A percentile compares a stretch with the other conserved stretches of the same genome.
Evolutionary conservation across 2,113 vertebrate species (phyloP).

Genomic region (Anser cygnoides): DNA sequence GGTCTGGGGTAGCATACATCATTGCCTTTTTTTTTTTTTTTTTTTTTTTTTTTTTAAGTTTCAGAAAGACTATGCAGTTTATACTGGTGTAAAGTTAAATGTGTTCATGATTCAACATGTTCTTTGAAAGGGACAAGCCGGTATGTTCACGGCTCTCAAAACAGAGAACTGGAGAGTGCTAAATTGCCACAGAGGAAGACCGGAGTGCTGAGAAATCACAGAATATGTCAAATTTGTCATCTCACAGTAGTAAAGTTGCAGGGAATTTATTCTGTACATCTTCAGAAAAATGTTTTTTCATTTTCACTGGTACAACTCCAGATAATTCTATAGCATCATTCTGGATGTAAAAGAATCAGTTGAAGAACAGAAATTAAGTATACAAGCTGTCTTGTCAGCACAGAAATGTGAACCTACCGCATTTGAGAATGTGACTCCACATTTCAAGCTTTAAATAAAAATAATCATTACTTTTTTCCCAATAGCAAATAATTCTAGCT

Average conservation of each 20-base stretch:
- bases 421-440: neutral
- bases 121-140: neutral
- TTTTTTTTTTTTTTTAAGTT: neutral
- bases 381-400: neutral
- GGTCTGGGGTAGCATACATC: neutral
- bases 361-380: neutral
- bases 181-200: neutral
- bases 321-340: neutral
- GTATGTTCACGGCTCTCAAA: neutral
- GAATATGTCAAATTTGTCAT: neutral
- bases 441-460: neutral
- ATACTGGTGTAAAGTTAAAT: neutral
- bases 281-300: neutral
- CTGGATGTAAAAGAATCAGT: neutral
- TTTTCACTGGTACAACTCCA: neutral
- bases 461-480: neutral
- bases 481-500: neutral
- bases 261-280: neutral
- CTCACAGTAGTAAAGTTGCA: neutral
- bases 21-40: slow-evolving; percentile 2
- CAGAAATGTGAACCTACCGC: neutral
- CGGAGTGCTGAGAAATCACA: neutral
- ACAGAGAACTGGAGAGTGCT: neutral
- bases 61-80: neutral
- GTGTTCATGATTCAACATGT: neutral